Percentiles rank a stretch among this genome's conserved stretches.
These are phyloP conservation scores for Wiebesia pumilae DNA, from an alignment of 1,140 invertebrate genomes.

Conservation along the genomic window DNA sequence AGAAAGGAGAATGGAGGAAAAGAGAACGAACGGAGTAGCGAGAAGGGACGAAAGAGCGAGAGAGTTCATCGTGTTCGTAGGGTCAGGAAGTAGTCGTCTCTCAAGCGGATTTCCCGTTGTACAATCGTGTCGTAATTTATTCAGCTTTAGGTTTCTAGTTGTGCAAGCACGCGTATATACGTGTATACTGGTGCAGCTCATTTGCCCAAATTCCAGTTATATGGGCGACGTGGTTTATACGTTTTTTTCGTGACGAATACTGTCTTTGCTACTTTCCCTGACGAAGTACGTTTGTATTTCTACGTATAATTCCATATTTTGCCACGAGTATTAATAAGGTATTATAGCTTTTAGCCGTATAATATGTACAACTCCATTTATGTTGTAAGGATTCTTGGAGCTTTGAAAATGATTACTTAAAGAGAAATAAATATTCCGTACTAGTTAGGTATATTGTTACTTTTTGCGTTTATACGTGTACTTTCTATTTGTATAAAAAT, in stretches of 20 bases:
- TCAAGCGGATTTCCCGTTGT: constrained; percentile 42
- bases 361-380: no score
- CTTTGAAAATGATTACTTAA: no score
- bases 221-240: not conserved
- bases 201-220: constrained; percentile 31
- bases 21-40: no score
- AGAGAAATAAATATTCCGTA: no score
- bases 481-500: no score
- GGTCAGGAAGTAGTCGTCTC: constrained; percentile 34
- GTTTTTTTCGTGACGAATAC: not conserved
- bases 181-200: not conserved
- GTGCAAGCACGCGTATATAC: not conserved
- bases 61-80: constrained; percentile 13
- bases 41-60: not conserved
- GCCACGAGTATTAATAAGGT: not conserved
- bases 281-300: not conserved
- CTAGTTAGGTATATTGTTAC: no score
- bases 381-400: no score
- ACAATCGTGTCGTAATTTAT: constrained; percentile 44
- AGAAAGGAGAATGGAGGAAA: not conserved
- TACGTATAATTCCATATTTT: constrained; percentile 21
- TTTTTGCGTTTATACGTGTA: no score
- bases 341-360: not conserved
- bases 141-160: constrained; percentile 27
- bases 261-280: not conserved